Evolutionary conservation across 2,797 vertebrate species (phyloP).

Genomic region (Lutjanus argentimaculatus): DNA sequence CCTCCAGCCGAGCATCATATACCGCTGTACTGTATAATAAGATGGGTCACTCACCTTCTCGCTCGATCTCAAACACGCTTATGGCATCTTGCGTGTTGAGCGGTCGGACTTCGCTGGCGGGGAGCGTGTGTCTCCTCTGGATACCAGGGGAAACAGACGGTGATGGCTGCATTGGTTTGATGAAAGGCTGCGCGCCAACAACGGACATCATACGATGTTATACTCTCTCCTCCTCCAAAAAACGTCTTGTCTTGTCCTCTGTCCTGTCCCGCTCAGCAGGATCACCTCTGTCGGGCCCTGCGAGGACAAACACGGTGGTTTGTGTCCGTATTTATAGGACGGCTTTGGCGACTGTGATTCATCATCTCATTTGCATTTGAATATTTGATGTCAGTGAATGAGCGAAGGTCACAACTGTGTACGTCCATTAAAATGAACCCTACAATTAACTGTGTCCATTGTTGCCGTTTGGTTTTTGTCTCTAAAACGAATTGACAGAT

Average conservation of each 20-base stretch:
- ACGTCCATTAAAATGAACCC: constrained; percentile 46
- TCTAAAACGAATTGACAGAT: constrained; percentile 23
- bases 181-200: constrained; percentile 83
- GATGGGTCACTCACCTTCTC: constrained; percentile 87
- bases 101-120: constrained; percentile 94
- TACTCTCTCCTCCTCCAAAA: not conserved
- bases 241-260: not conserved
- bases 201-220: constrained; percentile 78
- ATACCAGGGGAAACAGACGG: constrained; percentile 76
- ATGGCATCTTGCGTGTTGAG: constrained; percentile 92
- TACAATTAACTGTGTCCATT: constrained; percentile 62
- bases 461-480: constrained; percentile 27
- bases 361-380: constrained; percentile 77
- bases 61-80: constrained; percentile 95
- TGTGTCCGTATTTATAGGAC: constrained; percentile 67
- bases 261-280: constrained; percentile 42
- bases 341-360: constrained; percentile 54
- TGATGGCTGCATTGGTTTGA: constrained; percentile 80
- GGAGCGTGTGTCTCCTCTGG: constrained; percentile 94
- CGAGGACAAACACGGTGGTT: constrained; percentile 14
- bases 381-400: constrained; percentile 53
- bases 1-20: not conserved
- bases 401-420: constrained; percentile 32
- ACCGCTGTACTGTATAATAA: no score
- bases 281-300: constrained; percentile 64